Conservation (phyloP, 2,888 invertebrate genomes). For the Pomacea canaliculata region DNA sequence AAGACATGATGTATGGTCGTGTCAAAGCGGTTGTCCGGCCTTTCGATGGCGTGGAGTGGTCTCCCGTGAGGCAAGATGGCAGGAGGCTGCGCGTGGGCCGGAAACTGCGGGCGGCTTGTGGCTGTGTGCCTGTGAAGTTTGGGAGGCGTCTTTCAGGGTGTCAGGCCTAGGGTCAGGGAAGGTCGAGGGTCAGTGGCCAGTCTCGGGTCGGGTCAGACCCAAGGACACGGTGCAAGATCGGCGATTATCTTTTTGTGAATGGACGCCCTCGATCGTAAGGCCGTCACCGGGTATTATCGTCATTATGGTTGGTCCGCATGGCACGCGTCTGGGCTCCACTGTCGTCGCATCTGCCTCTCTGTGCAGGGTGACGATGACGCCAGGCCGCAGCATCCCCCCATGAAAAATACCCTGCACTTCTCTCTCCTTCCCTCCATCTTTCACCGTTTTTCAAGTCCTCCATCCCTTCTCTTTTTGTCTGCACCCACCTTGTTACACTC, state of each 20-base stretch:
- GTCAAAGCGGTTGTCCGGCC: too few relatives aligned
- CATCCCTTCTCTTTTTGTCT: too few relatives aligned
- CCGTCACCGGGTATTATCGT: background rate
- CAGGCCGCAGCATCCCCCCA: background rate
- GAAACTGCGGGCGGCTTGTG: too few relatives aligned
- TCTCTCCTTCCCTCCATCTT: too few relatives aligned
- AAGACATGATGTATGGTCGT: too few relatives aligned
- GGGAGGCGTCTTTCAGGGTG: background rate
- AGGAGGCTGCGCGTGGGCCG: background rate
- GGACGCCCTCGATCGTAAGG: slow-evolving; percentile 1
- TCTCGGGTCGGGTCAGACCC: slow-evolving; percentile 7
- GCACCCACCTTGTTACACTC: too few relatives aligned
- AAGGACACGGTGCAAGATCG: slow-evolving; percentile 10
- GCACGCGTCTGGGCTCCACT: background rate
- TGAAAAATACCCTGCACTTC: too few relatives aligned
- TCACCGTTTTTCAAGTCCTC: too few relatives aligned
- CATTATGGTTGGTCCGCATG: background rate
- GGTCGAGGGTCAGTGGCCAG: slow-evolving; percentile 9
- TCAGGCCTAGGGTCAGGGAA: slow-evolving; percentile 2
- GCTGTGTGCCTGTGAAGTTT: too few relatives aligned
- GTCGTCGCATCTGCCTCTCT: slow-evolving; percentile 3
- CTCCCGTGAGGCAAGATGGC: background rate
- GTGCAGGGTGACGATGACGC: background rate
- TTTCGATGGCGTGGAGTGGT: too few relatives aligned
- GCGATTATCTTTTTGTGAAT: slow-evolving; percentile 9